These are phyloP conservation scores for Scaptodrosophila lebanonensis DNA, from an alignment of 1,140 invertebrate species.

Conservation along the genomic window DNA sequence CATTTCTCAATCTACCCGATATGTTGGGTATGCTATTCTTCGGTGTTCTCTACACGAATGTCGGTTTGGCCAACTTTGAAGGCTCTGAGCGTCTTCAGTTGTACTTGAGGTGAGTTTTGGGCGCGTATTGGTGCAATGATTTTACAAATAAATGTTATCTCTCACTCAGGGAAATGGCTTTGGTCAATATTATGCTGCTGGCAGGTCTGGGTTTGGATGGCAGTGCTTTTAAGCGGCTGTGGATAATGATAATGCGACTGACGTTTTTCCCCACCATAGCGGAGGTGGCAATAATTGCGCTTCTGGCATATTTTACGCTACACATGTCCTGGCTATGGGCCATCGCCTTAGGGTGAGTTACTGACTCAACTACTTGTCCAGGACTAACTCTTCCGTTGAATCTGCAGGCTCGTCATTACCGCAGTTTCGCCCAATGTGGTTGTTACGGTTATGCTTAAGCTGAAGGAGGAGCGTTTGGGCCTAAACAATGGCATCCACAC, in stretches of 20 bases:
- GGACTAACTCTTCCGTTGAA: too few species aligned
- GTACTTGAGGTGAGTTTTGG: slow-evolving; percentile 60
- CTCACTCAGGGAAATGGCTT: slow-evolving; percentile 81
- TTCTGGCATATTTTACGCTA: slow-evolving; percentile 81
- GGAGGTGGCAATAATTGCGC: slow-evolving; percentile 81
- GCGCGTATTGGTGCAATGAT: too few species aligned
- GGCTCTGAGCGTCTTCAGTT: slow-evolving; percentile 65
- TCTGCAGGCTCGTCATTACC: slow-evolving; percentile 81
- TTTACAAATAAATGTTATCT: too few species aligned
- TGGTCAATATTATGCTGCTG: slow-evolving; percentile 85
- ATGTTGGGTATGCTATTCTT: slow-evolving; percentile 77
- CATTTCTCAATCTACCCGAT: slow-evolving; percentile 65
- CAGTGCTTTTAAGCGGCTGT: slow-evolving; percentile 80
- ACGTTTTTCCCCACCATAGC: slow-evolving; percentile 83
- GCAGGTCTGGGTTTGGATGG: slow-evolving; percentile 87
- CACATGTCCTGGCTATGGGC: slow-evolving; percentile 85
- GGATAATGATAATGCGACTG: slow-evolving; percentile 80
- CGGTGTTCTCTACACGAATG: slow-evolving; percentile 69
- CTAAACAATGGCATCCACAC: slow-evolving; percentile 86
- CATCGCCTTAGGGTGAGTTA: slow-evolving; percentile 83
- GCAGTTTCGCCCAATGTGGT: slow-evolving; percentile 89
- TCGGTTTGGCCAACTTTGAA: slow-evolving; percentile 65
- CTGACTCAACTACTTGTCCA: too few species aligned
- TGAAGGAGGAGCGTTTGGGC: slow-evolving; percentile 83
- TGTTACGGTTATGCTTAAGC: slow-evolving; percentile 83